These are phyloP conservation scores for Archivesica marissinica DNA, from an alignment of 1,140 invertebrate genomes.

Conservation along the genomic window DNA sequence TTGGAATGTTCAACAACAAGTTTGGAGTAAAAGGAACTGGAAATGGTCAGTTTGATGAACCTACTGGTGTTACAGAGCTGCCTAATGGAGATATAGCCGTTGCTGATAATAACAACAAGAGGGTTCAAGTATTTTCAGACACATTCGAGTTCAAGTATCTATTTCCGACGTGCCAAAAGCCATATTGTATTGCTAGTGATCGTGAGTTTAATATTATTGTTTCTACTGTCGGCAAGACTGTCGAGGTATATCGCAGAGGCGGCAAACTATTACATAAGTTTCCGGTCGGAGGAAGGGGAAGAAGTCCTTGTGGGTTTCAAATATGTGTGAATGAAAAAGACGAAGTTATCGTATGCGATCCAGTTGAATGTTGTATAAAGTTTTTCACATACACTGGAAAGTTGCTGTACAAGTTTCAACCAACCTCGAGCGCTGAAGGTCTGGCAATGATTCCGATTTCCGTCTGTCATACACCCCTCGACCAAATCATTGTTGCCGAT, in stretches of 20 bases:
- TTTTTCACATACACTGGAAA: constrained; percentile 73
- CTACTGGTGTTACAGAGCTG: constrained; percentile 76
- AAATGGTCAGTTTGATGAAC: constrained; percentile 77
- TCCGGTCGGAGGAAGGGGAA: constrained; percentile 47
- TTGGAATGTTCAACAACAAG: constrained; percentile 74
- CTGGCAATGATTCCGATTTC: constrained; percentile 72
- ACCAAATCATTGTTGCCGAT: constrained; percentile 76
- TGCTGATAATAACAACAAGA: constrained; percentile 96
- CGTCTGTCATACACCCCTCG: constrained; percentile 71
- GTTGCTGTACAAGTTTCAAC: constrained; percentile 73
- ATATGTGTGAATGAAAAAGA: constrained; percentile 75
- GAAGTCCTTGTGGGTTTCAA: constrained; percentile 63
- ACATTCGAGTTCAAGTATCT: constrained; percentile 86
- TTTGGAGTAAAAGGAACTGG: constrained; percentile 74
- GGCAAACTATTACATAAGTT: constrained; percentile 73
- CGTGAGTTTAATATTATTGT: constrained; percentile 71
- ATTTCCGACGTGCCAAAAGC: constrained; percentile 69
- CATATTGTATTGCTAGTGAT: constrained; percentile 73
- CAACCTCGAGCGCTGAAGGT: constrained; percentile 65
- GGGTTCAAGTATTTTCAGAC: constrained; percentile 92
- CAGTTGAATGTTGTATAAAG: constrained; percentile 69
- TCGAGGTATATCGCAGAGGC: constrained; percentile 75
- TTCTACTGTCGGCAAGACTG: constrained; percentile 62
- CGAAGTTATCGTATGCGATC: constrained; percentile 77
- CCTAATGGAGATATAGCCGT: constrained; percentile 88